A percentile compares a stretch with the other conserved stretches of the same genome.
phyloP scores from a whole-genome alignment of 2,888 invertebrate genomes.

The Aquatica leii region DNA sequence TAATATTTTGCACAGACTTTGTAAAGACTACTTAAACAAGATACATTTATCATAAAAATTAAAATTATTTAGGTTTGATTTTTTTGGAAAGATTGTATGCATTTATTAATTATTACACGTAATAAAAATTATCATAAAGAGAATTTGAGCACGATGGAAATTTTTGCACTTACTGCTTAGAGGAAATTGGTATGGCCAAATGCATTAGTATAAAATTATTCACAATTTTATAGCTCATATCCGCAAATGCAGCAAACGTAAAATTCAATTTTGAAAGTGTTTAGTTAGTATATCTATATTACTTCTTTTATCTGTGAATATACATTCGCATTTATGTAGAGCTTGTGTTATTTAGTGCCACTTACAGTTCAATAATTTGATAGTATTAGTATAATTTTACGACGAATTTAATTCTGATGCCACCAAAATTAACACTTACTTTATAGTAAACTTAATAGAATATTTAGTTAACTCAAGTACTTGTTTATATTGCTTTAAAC shows the following conservation, averaged over 20 bases:
- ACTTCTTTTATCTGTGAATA: not conserved
- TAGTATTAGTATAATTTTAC: not conserved
- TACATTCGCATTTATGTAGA: conserved; percentile 7
- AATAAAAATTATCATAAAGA: no score
- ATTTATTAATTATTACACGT: no score
- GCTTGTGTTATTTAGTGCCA: conserved; percentile 1
- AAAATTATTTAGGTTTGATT: no score
- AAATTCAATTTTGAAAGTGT: conserved; percentile 8
- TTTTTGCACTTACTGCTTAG: not conserved
- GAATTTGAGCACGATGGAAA: no score
- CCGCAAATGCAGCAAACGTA: conserved; percentile 7
- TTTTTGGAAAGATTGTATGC: no score
- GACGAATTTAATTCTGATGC: not conserved
- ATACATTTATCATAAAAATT: no score
- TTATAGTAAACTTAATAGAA: not conserved
- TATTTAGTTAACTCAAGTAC: conserved; percentile 12
- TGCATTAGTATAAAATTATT: conserved; percentile 11
- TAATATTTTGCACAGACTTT: no score
- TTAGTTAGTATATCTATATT: conserved; percentile 1
- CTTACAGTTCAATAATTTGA: not conserved
- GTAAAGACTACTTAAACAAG: no score
- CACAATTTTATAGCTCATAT: conserved; percentile 12
- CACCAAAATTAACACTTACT: not conserved
- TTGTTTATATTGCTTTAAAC: conserved; percentile 23
- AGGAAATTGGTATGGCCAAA: not conserved